A percentile compares a stretch with the other conserved stretches of the same genome.
Conservation (phyloP, 2,888 invertebrate genomes). For the Hesperia comma region DNA sequence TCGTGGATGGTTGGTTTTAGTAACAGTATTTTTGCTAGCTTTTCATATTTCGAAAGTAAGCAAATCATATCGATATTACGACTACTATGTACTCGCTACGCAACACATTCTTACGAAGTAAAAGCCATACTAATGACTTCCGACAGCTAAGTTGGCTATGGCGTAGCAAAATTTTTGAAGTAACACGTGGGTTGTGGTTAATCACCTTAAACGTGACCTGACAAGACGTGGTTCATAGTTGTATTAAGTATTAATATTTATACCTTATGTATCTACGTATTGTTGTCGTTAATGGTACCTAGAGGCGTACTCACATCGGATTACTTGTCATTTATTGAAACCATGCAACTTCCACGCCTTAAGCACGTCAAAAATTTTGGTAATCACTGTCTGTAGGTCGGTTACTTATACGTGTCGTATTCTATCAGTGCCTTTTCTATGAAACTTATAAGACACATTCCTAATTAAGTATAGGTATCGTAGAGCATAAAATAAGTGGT, state of each 20-base stretch:
- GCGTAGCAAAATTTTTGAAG: conserved; percentile 1
- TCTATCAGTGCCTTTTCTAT: too few relatives aligned
- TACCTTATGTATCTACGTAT: not conserved
- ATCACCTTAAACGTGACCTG: conserved; percentile 7
- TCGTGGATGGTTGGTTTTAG: conserved; percentile 15
- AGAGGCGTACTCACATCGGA: too few relatives aligned
- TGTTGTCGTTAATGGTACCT: not conserved
- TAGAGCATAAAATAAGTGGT: too few relatives aligned
- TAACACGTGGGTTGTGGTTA: conserved; percentile 8
- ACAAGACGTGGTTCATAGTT: conserved; percentile 4
- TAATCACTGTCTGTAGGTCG: too few relatives aligned
- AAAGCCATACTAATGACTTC: conserved; percentile 8
- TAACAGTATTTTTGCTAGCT: conserved; percentile 12
- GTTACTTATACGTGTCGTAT: too few relatives aligned
- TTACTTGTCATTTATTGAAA: too few relatives aligned
- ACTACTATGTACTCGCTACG: not conserved
- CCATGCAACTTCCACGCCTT: too few relatives aligned
- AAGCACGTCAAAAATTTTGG: too few relatives aligned
- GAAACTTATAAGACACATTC: too few relatives aligned
- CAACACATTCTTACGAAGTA: not conserved
- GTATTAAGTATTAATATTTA: not conserved
- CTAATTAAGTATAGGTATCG: too few relatives aligned
- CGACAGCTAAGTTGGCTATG: not conserved
- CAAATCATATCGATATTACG: not conserved
- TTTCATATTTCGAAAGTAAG: not conserved